Evolutionary conservation across 2,888 invertebrate genomes (phyloP), one percentile per base, ranked within the genome.

Genomic region (Amblyjoppa proteus): DNA sequence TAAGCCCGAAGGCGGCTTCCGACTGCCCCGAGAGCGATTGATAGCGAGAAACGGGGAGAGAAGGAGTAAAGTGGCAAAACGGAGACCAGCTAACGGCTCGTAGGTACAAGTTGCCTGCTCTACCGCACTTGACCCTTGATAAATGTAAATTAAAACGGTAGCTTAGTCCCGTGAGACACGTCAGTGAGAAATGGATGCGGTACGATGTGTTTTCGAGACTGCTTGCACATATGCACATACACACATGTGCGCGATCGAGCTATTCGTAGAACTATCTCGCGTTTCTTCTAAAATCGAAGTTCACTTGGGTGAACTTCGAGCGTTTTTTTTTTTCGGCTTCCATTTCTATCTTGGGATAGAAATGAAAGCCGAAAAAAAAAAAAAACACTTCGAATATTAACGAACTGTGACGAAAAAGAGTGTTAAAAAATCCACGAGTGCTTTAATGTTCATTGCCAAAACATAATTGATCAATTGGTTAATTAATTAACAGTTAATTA

Each of bases 81-180:
- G 13, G 58, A 69, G 58, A 61, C 11, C 73, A 25, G 61, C 64
- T 31, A 64, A 28, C 64, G 4, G 34, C 64, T n/a, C 31, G 34
- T 64, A 34, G 25, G 34, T 74, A 58, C 61, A 16, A 53, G 56
- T 66, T 34, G 51, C 68, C 77, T 31, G 73, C 66, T 49, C 51
- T 61, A 53, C 58, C 80, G 71, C 69, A 56, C 83, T 85, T 83
- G 80, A 80, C 83, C 85, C 79, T 85, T 82, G 85, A 76, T 83
- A 83, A 85, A 85, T 85, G 85, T 85, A 76, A 85, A 85, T 85
- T 76, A 80, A 85, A 85, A 83, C 85, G 73, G 83, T 64, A 34
- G 82, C 71, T 25, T 53, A 31, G 58, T 16, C 49, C 11, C 53
- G 58, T 31, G 74, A 80, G 80, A 83, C 69, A 77, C 69, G 58